Evolutionary conservation across 2,113 vertebrate genomes (phyloP).

Genomic region (Chaetops frenatus): DNA sequence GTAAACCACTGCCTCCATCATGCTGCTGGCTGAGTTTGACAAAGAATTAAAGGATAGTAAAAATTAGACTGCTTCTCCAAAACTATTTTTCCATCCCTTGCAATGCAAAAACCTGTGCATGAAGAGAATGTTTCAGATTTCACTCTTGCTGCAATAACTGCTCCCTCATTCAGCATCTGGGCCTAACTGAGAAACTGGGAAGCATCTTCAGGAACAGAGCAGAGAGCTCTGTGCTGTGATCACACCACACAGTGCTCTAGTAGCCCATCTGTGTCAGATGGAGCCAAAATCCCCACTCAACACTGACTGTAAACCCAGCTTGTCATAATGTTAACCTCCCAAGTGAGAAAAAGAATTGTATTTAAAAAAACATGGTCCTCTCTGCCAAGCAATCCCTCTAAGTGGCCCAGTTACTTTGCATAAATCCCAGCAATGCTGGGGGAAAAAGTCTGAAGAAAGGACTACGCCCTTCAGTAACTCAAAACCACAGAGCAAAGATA

Average conservation of each 20-base stretch:
- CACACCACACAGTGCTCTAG: background rate
- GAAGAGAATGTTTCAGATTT: background rate
- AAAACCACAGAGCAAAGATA: slow-evolving; percentile 51
- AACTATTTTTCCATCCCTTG: background rate
- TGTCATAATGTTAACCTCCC: background rate
- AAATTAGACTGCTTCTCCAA: background rate
- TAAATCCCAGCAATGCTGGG: background rate
- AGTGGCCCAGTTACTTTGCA: background rate
- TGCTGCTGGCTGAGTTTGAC: background rate
- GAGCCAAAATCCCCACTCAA: background rate
- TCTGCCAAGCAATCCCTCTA: slow-evolving; percentile 20
- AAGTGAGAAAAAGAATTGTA: background rate
- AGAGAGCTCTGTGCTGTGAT: background rate
- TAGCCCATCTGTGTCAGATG: background rate
- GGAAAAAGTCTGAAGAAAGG: background rate
- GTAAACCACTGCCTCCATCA: background rate
- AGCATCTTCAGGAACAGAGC: background rate
- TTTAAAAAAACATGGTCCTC: accelerated
- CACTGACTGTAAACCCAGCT: background rate
- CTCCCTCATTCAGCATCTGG: background rate
- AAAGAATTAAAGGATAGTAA: background rate
- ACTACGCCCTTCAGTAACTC: slow-evolving; percentile 39
- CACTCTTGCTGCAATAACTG: background rate
- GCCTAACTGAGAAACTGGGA: background rate
- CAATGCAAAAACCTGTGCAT: background rate